A percentile compares a stretch with the other conserved stretches of the same genome.
phyloP scores from a whole-genome alignment of 2,888 invertebrate species.

The Clivina fossor region DNA sequence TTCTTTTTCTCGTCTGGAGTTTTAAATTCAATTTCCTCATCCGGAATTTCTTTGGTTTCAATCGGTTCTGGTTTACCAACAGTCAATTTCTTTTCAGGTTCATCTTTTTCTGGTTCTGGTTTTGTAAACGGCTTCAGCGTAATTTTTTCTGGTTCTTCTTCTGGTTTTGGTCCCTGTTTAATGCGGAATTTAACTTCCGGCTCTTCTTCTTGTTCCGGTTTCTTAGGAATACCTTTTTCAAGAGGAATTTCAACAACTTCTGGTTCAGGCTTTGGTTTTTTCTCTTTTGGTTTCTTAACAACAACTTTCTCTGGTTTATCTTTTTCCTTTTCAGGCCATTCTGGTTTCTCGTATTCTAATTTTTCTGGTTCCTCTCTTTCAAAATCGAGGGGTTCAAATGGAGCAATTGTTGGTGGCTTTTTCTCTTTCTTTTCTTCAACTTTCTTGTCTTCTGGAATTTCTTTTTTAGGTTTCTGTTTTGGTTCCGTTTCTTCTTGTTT shows the following conservation, averaged over 20 bases:
- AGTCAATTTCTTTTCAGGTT: slow-evolving; percentile 38
- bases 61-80: slow-evolving; percentile 28
- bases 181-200: slow-evolving; percentile 52
- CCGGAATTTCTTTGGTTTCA: slow-evolving; percentile 38
- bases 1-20: slow-evolving; percentile 44
- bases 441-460: slow-evolving; percentile 41
- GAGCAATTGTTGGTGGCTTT: slow-evolving; percentile 41
- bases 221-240: slow-evolving; percentile 50
- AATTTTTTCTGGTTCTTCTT: slow-evolving; percentile 48
- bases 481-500: slow-evolving; percentile 43
- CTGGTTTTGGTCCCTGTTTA: slow-evolving; percentile 44
- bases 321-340: slow-evolving; percentile 46
- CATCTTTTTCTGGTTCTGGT: slow-evolving; percentile 36
- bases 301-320: slow-evolving; percentile 32
- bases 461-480: slow-evolving; percentile 41
- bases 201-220: slow-evolving; percentile 47
- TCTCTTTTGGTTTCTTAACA: slow-evolving; percentile 42
- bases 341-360: slow-evolving; percentile 43
- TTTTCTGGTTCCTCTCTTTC: slow-evolving; percentile 44
- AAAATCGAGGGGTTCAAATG: slow-evolving; percentile 39
- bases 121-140: slow-evolving; percentile 41
- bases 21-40: slow-evolving; percentile 45
- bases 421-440: slow-evolving; percentile 41
- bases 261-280: slow-evolving; percentile 49
- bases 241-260: slow-evolving; percentile 51